A percentile compares a stretch with the other conserved stretches of the same genome.
Conservation (phyloP, 2,888 invertebrate species). For the Alcis repandata region DNA sequence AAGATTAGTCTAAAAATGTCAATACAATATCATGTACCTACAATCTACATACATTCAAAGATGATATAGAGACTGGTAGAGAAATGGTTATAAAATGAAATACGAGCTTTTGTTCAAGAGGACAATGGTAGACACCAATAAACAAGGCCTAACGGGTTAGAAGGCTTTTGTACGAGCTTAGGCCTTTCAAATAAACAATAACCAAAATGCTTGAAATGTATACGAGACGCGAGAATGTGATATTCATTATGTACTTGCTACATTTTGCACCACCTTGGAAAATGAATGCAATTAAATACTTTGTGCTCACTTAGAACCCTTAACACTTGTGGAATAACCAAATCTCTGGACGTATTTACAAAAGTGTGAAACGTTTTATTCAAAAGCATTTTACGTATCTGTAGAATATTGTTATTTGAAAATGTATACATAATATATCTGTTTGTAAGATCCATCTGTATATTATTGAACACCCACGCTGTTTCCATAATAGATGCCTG, state of each 20-base stretch:
- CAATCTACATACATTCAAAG: not conserved
- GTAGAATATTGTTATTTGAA: not conserved
- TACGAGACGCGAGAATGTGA: conserved; percentile 3
- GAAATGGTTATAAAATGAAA: conserved; percentile 3
- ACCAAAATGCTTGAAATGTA: not conserved
- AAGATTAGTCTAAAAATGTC: not conserved
- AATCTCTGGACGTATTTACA: not conserved
- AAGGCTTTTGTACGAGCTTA: conserved; percentile 10
- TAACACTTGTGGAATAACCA: not conserved
- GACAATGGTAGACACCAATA: conserved; percentile 19
- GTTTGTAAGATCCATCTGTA: not conserved
- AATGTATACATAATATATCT: not conserved
- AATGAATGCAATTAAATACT: not conserved
- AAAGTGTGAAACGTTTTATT: not conserved
- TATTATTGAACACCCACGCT: conserved; percentile 10
- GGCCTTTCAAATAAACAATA: conserved; percentile 14
- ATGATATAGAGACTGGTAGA: not conserved
- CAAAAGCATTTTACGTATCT: not conserved
- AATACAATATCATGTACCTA: too few species aligned
- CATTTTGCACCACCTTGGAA: conserved; percentile 8
- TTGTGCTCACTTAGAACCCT: not conserved
- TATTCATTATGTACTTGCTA: conserved; percentile 9
- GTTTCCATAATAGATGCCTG: not conserved
- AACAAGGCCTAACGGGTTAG: conserved; percentile 12
- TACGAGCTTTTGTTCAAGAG: conserved; percentile 18